These are phyloP conservation scores for Botia almorhae DNA, from an alignment of 2,797 vertebrate genomes.

Conservation along the genomic window DNA sequence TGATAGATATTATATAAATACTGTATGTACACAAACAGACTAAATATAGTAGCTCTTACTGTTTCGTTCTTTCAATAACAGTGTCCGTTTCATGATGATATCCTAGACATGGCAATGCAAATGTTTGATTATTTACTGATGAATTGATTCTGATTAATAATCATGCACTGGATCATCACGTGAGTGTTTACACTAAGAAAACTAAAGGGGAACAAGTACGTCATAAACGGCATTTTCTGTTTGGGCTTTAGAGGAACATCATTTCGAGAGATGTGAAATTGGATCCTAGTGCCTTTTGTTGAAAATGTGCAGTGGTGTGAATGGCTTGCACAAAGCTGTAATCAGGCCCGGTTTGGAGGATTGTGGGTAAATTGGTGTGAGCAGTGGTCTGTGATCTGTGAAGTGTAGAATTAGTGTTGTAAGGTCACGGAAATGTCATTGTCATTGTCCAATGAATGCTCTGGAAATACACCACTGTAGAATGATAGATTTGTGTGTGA, in stretches of 20 bases:
- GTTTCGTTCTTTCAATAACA: too few species aligned
- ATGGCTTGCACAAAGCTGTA: slow-evolving; percentile 6
- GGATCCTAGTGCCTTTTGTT: slow-evolving; percentile 24
- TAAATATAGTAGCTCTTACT: too few species aligned
- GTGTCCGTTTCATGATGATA: too few species aligned
- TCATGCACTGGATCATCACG: too few species aligned
- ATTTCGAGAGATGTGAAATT: slow-evolving; percentile 3
- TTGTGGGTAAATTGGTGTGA: slow-evolving; percentile 19
- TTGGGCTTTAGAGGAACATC: slow-evolving; percentile 17
- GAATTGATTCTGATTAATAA: too few species aligned
- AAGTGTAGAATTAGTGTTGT: slow-evolving; percentile 47
- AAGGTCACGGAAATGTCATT: slow-evolving; percentile 68
- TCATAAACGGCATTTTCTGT: not conserved
- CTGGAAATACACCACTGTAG: slow-evolving; percentile 66
- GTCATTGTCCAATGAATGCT: slow-evolving; percentile 68
- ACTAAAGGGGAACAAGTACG: not conserved
- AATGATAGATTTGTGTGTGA: slow-evolving; percentile 68
- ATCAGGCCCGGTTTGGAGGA: slow-evolving; percentile 19
- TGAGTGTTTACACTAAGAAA: too few species aligned
- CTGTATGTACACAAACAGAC: too few species aligned
- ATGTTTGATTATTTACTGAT: too few species aligned
- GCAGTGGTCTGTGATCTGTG: slow-evolving; percentile 27
- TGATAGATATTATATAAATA: too few species aligned
- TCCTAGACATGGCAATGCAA: too few species aligned
- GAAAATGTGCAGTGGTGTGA: slow-evolving; percentile 28